Conservation (phyloP, 2,797 vertebrate genomes). For the Hydrolagus colliei region DNA sequence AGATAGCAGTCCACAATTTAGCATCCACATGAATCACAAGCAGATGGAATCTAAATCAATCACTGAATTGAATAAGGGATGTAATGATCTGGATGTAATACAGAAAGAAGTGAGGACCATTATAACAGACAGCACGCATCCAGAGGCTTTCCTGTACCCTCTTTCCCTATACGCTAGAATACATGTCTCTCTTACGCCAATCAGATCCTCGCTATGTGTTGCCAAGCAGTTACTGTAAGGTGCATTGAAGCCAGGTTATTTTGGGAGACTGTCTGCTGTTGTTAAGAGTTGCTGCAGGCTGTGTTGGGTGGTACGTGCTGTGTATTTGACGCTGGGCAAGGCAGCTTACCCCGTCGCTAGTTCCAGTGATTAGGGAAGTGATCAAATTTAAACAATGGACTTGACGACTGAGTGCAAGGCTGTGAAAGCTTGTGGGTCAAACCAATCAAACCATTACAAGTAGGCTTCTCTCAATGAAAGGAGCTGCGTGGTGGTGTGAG, state of each 20-base stretch:
- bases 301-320: neutral
- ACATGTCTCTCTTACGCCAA: too few relatives aligned
- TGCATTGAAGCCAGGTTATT: neutral
- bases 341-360: neutral
- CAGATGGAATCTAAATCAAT: too few relatives aligned
- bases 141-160: too few relatives aligned
- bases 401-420: neutral
- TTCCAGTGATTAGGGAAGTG: neutral
- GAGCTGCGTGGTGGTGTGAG: neutral
- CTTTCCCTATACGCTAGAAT: too few relatives aligned
- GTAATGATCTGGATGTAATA: too few relatives aligned
- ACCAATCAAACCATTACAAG: neutral
- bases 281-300: neutral
- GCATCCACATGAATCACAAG: too few relatives aligned
- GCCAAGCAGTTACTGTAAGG: too few relatives aligned
- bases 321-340: neutral
- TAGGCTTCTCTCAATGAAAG: neutral
- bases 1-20: too few relatives aligned
- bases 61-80: too few relatives aligned
- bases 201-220: too few relatives aligned
- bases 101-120: too few relatives aligned
- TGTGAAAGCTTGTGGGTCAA: neutral
- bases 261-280: neutral
- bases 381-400: neutral
- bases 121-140: too few relatives aligned